Percentiles rank a stretch among this genome's conserved stretches.
phyloP scores from a whole-genome alignment of 2,888 invertebrate species.

The Hirtodrosophila duncani region DNA sequence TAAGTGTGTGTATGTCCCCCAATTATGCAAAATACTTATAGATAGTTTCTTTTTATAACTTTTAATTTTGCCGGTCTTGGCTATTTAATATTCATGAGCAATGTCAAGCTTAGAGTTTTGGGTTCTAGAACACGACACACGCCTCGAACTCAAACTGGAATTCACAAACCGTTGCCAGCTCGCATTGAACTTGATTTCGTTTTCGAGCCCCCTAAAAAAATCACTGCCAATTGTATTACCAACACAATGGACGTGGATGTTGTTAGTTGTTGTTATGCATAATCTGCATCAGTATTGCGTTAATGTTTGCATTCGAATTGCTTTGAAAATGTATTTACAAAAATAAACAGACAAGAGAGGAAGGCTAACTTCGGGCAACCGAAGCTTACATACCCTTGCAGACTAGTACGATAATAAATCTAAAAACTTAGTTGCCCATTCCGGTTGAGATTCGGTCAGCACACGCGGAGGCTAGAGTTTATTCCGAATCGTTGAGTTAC shows the following conservation, averaged over 20 bases:
- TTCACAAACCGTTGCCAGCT: constrained; percentile 41
- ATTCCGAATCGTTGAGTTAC: too few relatives aligned
- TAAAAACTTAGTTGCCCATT: too few relatives aligned
- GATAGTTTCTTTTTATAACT: constrained; percentile 18
- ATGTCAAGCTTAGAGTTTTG: constrained; percentile 1
- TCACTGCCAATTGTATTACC: neutral
- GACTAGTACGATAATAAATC: too few relatives aligned
- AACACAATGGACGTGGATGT: constrained; percentile 7
- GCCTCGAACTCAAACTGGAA: too few relatives aligned
- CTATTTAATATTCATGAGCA: constrained; percentile 42
- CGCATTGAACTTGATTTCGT: constrained; percentile 39
- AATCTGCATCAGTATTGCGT: constrained; percentile 9
- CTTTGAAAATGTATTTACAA: constrained; percentile 4
- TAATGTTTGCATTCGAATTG: constrained; percentile 28
- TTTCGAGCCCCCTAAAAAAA: constrained; percentile 64
- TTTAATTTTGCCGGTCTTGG: too few relatives aligned
- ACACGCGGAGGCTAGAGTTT: too few relatives aligned
- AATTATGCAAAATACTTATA: constrained; percentile 37
- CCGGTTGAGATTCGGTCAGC: too few relatives aligned
- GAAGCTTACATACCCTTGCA: too few relatives aligned
- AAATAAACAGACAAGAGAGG: constrained; percentile 1
- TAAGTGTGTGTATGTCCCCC: too few relatives aligned
- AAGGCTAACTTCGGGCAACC: too few relatives aligned
- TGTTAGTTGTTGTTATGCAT: constrained; percentile 21
- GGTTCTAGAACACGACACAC: too few relatives aligned